phyloP scores from a whole-genome alignment of 2,888 invertebrate species.

The Amphipyra berbera region DNA sequence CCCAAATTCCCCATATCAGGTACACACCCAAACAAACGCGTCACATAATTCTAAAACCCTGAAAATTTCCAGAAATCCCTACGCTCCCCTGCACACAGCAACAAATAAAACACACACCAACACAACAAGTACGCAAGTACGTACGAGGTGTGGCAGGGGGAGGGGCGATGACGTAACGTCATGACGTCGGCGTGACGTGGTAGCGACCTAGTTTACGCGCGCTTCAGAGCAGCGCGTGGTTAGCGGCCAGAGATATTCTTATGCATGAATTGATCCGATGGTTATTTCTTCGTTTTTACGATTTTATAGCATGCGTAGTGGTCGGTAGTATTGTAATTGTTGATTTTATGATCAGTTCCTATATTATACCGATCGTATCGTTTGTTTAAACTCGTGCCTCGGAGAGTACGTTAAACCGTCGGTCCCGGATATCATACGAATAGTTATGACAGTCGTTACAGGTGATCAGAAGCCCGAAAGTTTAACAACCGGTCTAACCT shows the following conservation, averaged over 20 bases:
- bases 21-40: neutral
- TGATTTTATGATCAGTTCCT: neutral
- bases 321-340: neutral
- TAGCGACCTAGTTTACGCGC: constrained; percentile 71
- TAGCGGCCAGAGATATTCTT: constrained; percentile 13
- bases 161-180: constrained; percentile 79
- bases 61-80: neutral
- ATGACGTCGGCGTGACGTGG: constrained; percentile 75
- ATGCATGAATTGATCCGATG: constrained; percentile 41
- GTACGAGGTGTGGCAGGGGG: constrained; percentile 74
- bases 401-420: too few species aligned
- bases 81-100: constrained; percentile 3
- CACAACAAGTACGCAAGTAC: constrained; percentile 32
- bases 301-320: neutral
- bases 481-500: too few species aligned
- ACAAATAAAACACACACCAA: constrained; percentile 11
- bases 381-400: too few species aligned
- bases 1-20: neutral
- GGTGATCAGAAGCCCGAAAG: too few species aligned
- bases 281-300: constrained; percentile 13
- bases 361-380: neutral
- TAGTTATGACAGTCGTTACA: too few species aligned
- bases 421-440: too few species aligned
- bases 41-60: neutral
- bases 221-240: constrained; percentile 43